These are phyloP conservation scores for Pocillopora verrucosa DNA, from an alignment of 64 coral and sea anemone genomes.

Conservation along the genomic window DNA sequence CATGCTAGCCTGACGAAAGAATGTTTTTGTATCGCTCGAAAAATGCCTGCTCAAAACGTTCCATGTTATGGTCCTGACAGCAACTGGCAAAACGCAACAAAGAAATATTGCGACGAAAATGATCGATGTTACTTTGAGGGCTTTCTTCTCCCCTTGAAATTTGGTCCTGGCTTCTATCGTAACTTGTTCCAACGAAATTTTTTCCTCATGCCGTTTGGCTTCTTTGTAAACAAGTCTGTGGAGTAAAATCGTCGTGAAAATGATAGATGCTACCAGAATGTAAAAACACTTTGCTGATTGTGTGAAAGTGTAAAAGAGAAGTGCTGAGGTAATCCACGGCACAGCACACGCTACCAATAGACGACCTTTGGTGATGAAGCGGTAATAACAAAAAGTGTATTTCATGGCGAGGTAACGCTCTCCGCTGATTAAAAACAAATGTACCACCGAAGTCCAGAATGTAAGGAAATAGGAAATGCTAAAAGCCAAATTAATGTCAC, in stretches of 20 bases:
- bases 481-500: too few species aligned
- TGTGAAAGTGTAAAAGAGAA: too few species aligned
- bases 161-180: neutral
- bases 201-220: neutral
- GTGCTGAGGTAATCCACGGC: too few species aligned
- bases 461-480: too few species aligned
- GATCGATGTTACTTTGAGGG: neutral
- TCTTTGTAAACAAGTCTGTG: neutral
- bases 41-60: neutral
- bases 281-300: neutral
- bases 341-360: too few species aligned
- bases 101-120: neutral
- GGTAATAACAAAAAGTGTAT: too few species aligned
- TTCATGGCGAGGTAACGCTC: too few species aligned
- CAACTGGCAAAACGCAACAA: neutral
- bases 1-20: neutral
- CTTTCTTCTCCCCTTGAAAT: neutral
- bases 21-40: neutral
- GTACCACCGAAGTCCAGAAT: too few species aligned
- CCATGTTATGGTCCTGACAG: too few species aligned
- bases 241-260: neutral
- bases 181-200: neutral
- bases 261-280: neutral
- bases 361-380: too few species aligned
- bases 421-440: too few species aligned